These are phyloP conservation scores for Melanostigma gelatinosum DNA, from an alignment of 2,113 vertebrate species.

Conservation along the genomic window DNA sequence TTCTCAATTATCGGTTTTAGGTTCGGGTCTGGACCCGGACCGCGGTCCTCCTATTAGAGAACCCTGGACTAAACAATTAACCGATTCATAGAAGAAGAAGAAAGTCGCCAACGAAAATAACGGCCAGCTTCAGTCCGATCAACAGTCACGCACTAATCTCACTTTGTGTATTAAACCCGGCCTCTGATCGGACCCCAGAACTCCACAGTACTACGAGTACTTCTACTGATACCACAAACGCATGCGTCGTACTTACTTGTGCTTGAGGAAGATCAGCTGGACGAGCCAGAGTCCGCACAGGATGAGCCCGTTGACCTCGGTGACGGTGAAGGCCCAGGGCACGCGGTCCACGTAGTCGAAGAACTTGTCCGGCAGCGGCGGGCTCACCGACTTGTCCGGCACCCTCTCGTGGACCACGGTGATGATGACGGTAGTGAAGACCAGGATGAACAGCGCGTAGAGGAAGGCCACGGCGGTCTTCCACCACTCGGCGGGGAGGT, in stretches of 20 bases:
- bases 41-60: too few species aligned
- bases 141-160: too few species aligned
- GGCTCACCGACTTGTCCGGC: constrained; percentile 92
- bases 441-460: constrained; percentile 90
- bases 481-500: constrained; percentile 95
- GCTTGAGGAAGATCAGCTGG: constrained; percentile 94
- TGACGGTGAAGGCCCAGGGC: constrained; percentile 96
- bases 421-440: constrained; percentile 95
- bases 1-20: too few species aligned
- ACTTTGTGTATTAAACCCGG: too few species aligned
- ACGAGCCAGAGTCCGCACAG: constrained; percentile 90
- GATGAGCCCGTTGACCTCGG: constrained; percentile 95
- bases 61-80: too few species aligned
- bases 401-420: constrained; percentile 97
- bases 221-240: not conserved
- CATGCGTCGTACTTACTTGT: constrained; percentile 85
- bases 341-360: constrained; percentile 96
- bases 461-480: constrained; percentile 94
- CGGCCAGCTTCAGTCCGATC: too few species aligned
- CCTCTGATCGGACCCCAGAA: too few species aligned
- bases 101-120: too few species aligned
- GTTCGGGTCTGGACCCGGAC: too few species aligned
- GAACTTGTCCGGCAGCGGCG: constrained; percentile 97
- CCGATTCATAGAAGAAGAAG: too few species aligned
- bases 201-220: too few species aligned